These are phyloP conservation scores for Burhinus bistriatus DNA, from an alignment of 2,113 vertebrate genomes.

Conservation along the genomic window DNA sequence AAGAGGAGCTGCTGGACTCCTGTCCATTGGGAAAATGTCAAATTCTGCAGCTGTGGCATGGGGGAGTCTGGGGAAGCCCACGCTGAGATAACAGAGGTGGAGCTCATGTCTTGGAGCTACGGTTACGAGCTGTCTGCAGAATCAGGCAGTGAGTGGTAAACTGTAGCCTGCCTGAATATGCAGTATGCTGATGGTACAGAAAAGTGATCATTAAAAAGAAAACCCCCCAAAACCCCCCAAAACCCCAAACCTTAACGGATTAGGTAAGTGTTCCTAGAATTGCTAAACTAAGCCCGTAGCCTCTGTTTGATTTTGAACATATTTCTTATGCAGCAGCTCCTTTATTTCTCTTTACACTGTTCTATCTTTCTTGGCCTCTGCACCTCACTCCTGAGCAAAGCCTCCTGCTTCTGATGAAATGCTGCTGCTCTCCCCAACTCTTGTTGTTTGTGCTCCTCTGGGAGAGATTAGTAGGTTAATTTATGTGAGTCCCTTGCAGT, in stretches of 20 bases:
- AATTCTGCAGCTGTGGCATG: neutral
- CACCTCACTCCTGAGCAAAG: neutral
- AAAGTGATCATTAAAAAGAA: neutral
- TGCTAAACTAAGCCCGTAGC: neutral
- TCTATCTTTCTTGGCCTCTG: neutral
- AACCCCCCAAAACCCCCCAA: neutral
- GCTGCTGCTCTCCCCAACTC: neutral
- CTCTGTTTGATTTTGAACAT: neutral
- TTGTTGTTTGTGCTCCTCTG: neutral
- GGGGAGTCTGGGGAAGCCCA: neutral
- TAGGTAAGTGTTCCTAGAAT: neutral
- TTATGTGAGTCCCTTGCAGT: slow-evolving; percentile 5
- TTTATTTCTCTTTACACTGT: neutral
- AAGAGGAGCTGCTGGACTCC: neutral
- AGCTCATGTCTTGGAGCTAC: neutral
- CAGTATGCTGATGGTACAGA: neutral
- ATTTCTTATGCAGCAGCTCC: neutral
- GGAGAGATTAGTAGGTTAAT: slow-evolving; percentile 8
- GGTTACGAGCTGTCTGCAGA: neutral
- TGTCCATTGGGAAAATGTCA: neutral
- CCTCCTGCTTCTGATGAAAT: neutral
- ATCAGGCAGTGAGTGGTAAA: neutral
- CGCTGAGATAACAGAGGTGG: neutral
- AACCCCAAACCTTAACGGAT: neutral
- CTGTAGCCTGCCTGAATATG: neutral